Base-by-base conservation (phyloP, 1,140 invertebrate genomes). In the Apocrypta bakeri region DNA sequence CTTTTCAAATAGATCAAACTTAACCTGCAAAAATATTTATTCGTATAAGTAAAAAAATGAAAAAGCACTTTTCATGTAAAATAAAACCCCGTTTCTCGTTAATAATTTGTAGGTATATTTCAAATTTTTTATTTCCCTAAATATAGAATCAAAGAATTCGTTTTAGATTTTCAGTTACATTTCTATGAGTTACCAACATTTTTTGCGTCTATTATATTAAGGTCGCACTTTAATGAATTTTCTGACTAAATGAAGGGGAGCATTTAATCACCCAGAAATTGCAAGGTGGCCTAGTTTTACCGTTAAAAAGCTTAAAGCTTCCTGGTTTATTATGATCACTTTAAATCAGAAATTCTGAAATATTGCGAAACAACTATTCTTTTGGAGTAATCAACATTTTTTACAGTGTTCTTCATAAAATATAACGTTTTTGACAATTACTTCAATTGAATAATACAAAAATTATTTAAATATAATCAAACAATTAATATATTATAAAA, bases 1-100 rank as follows among this genome's bases (percentile, higher is more conserved):
- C 92, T 95, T 95, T 85, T 95, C 93, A 85, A 96, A 97, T 42
- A 92, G 48, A 66, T 92, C 91, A 37, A 92, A 92, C 75, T 90
- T 89, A 1, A 91, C 90, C 91, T 91, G 76, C 0, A 77, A 87
- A 77, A 29, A 56, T n/a, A n/a, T 48, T 17, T 2, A 56, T 56
- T 56, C 17, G 21, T n/a, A n/a, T 56, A 6, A 56, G 48, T 56
- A 73, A 73, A 25, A 42, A 42, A 40, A 11, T 48, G 24, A 42
- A 48, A 14, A 17, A n/a, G 21, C 0, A 48, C 21, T 48, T 17
- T 48, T 4, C 14, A 48, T 17, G 42, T 11, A 48, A 48, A 48
- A 8, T 1, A 48, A 48, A 48, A 8, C 2, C 21, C 4, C 42
- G 21, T 48, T 48, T 48, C 21, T 14, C 21, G 14, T 17, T 3